These are phyloP conservation scores for Chymomyza costata DNA, from an alignment of 1,140 invertebrate species.

Conservation along the genomic window DNA sequence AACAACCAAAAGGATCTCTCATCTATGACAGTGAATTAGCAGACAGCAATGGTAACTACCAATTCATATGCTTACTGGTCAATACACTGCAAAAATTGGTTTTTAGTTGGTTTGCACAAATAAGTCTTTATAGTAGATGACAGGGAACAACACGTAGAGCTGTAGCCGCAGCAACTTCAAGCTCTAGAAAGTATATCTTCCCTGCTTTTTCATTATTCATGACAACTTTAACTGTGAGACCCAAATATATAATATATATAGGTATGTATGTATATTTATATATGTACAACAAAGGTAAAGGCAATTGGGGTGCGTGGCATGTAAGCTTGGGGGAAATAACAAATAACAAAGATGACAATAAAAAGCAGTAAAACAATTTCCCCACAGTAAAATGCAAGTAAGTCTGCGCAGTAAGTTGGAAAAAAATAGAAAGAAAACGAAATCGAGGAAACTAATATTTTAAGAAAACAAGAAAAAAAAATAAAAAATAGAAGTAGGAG, in stretches of 20 bases:
- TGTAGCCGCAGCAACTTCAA: too few relatives aligned
- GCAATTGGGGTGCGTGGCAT: not conserved
- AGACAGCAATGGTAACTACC: too few relatives aligned
- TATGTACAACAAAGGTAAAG: not conserved
- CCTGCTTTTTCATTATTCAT: slow-evolving; percentile 71
- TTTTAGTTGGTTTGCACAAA: too few relatives aligned
- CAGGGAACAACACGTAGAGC: too few relatives aligned
- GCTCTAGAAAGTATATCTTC: slow-evolving; percentile 58
- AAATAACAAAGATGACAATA: slow-evolving; percentile 72
- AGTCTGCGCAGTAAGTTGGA: too few relatives aligned
- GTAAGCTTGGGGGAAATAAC: slow-evolving; percentile 27
- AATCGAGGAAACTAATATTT: slow-evolving; percentile 70
- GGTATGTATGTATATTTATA: slow-evolving; percentile 20
- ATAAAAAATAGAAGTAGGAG: too few relatives aligned
- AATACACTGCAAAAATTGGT: too few relatives aligned
- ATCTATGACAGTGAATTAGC: not conserved
- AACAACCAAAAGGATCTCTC: slow-evolving; percentile 1
- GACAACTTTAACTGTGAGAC: slow-evolving; percentile 67
- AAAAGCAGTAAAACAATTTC: slow-evolving; percentile 71
- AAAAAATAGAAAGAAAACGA: slow-evolving; percentile 10
- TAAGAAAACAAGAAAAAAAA: slow-evolving; percentile 68
- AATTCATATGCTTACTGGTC: too few relatives aligned
- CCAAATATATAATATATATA: slow-evolving; percentile 55
- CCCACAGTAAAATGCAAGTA: slow-evolving; percentile 25
- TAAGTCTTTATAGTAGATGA: too few relatives aligned